Conservation (phyloP, 92 coral and sea anemone genomes). For the Phenganax subtilis region DNA sequence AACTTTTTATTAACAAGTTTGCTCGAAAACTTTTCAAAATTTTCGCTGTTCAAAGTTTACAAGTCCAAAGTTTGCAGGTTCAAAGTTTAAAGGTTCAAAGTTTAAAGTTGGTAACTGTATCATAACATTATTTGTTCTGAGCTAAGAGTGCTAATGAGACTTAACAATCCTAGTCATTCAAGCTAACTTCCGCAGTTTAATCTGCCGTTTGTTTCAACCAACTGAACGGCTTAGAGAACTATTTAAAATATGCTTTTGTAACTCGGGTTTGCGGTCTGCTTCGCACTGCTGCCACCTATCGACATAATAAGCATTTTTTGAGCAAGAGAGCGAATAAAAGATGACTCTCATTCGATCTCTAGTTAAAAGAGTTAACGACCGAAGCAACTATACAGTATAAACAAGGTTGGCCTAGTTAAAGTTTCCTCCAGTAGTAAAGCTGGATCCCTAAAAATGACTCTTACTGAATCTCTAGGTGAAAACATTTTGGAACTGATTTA, state of each 20-base stretch:
- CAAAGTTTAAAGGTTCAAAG: no score
- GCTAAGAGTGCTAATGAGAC: conserved; percentile 33
- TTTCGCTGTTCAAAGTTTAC: no score
- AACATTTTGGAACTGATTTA: no score
- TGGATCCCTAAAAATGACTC: neutral
- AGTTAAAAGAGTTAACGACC: neutral
- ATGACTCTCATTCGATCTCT: no score
- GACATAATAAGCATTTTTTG: neutral
- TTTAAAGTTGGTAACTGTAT: no score
- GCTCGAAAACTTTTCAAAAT: no score
- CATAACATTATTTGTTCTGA: conserved; percentile 43
- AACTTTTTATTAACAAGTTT: no score
- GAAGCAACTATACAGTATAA: neutral
- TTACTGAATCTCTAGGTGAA: no score
- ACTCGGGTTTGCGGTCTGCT: neutral
- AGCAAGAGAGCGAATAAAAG: neutral
- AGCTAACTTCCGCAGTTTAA: conserved; percentile 1
- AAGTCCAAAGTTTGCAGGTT: no score
- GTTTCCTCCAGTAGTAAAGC: neutral
- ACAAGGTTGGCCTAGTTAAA: neutral
- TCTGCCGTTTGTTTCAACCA: neutral
- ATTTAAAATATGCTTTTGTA: conserved; percentile 9
- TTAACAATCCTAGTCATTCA: conserved; percentile 9
- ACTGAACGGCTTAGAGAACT: conserved; percentile 1
- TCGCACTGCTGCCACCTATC: neutral